These are phyloP conservation scores for Cetoscarus ocellatus DNA, from an alignment of 2,797 vertebrate genomes.

Conservation along the genomic window DNA sequence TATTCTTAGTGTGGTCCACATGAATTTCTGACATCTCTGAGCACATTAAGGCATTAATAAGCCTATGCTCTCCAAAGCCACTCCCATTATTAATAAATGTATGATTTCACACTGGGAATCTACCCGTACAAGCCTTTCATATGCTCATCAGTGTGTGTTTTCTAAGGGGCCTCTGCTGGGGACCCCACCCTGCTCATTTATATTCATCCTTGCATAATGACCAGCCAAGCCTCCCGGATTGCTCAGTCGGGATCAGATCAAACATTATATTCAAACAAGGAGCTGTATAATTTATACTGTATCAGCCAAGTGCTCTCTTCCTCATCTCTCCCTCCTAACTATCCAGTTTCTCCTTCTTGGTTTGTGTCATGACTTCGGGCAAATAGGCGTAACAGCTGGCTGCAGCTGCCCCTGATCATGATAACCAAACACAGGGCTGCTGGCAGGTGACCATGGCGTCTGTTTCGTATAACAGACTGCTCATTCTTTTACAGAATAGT, in stretches of 20 bases:
- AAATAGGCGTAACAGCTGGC: background rate
- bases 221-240: constrained; percentile 67
- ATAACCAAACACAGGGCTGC: constrained; percentile 35
- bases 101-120: constrained; percentile 73
- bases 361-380: constrained; percentile 17
- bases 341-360: constrained; percentile 25
- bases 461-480: constrained; percentile 40
- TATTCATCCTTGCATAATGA: constrained; percentile 79
- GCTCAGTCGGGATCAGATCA: constrained; percentile 74
- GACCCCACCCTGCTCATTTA: constrained; percentile 77
- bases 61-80: constrained; percentile 63
- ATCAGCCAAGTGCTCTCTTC: constrained; percentile 50
- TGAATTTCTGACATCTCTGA: constrained; percentile 67
- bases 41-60: constrained; percentile 80
- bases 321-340: constrained; percentile 37
- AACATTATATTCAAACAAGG: constrained; percentile 75
- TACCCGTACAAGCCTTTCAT: constrained; percentile 68
- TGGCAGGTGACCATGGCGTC: constrained; percentile 44
- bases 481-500: constrained; percentile 32
- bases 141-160: constrained; percentile 74
- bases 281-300: constrained; percentile 71
- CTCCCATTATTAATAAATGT: constrained; percentile 84
- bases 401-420: constrained; percentile 44
- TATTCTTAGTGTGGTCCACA: constrained; percentile 66
- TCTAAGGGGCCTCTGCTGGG: constrained; percentile 38